These are phyloP conservation scores for Onychomys leucogaster DNA, from an alignment of 2,797 vertebrate genomes.

Conservation along the genomic window DNA sequence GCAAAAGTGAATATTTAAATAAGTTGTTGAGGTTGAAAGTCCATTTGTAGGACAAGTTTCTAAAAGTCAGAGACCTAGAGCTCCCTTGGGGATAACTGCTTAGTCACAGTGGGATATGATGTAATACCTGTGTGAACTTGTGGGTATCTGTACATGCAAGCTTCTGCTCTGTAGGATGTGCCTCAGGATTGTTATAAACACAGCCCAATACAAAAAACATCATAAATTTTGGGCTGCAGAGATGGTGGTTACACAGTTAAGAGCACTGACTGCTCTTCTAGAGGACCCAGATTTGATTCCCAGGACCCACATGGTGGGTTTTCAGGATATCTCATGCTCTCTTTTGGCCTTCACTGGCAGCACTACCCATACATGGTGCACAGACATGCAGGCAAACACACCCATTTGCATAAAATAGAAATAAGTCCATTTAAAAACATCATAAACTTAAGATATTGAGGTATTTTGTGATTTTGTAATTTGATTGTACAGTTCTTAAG, in stretches of 20 bases:
- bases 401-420: background rate
- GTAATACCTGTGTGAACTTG: accelerated
- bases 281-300: too few species aligned
- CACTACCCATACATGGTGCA: background rate
- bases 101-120: background rate
- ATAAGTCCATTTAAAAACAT: background rate
- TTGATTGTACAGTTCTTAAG: background rate
- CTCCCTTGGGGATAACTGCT: too few species aligned
- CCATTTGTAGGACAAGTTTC: background rate
- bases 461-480: background rate
- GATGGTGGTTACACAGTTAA: background rate
- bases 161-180: background rate
- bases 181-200: background rate
- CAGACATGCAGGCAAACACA: background rate
- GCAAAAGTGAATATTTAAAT: background rate
- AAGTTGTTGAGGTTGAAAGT: background rate
- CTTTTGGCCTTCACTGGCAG: background rate
- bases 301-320: too few species aligned
- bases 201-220: background rate
- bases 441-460: background rate
- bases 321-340: background rate
- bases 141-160: accelerated
- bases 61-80: background rate
- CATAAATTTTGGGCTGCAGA: background rate
- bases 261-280: too few species aligned